Conservation (phyloP, 2,888 invertebrate species). For the Brachyopa scutellaris region DNA sequence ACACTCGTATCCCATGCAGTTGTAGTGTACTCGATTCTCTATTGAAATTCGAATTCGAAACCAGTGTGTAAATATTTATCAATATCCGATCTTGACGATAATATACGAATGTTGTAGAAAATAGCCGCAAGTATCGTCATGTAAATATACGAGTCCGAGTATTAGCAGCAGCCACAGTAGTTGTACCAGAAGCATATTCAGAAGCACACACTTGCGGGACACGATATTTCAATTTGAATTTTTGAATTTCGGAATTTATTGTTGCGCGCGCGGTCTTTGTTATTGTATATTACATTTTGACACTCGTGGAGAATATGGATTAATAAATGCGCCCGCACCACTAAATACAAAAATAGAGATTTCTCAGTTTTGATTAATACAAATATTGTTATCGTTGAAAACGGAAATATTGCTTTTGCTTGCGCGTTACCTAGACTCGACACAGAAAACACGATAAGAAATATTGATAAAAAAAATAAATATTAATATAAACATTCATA, state of each 20-base stretch:
- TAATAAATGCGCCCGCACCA: no score
- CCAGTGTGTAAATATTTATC: constrained; percentile 59
- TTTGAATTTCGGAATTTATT: constrained; percentile 18
- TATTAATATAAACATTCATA: constrained; percentile 55
- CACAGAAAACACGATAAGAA: constrained; percentile 47
- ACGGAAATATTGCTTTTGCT: constrained; percentile 56
- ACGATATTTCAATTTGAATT: constrained; percentile 20
- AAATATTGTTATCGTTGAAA: constrained; percentile 63
- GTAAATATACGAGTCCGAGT: no score
- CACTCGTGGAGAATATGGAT: no score
- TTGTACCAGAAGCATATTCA: constrained; percentile 31
- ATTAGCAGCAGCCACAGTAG: no score
- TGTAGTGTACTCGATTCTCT: no score
- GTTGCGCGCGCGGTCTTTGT: neutral
- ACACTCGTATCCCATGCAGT: constrained; percentile 43
- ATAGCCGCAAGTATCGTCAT: constrained; percentile 41
- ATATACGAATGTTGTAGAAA: constrained; percentile 38
- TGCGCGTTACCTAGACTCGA: constrained; percentile 18
- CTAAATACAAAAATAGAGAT: no score
- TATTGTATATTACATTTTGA: constrained; percentile 7
- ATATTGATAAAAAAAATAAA: constrained; percentile 54
- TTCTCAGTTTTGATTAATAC: constrained; percentile 64
- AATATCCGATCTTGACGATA: constrained; percentile 60
- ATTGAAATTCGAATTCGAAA: constrained; percentile 29
- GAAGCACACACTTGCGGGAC: constrained; percentile 16